These are phyloP conservation scores for Platycheirus rosarum DNA, from an alignment of 2,888 invertebrate genomes.

Conservation along the genomic window DNA sequence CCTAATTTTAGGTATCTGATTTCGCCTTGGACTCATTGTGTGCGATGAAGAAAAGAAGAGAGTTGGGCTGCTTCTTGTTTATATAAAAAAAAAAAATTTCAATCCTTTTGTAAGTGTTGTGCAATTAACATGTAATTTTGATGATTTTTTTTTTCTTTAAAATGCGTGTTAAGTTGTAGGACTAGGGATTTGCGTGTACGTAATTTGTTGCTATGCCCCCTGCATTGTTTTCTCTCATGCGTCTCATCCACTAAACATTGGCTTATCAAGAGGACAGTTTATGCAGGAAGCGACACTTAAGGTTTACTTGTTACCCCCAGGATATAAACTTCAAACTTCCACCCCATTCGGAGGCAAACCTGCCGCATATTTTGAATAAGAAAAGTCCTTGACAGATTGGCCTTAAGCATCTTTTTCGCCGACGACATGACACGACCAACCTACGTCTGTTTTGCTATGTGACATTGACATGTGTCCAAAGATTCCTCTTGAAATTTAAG, in stretches of 20 bases:
- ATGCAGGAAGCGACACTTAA: conserved; percentile 58
- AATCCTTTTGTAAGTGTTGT: conserved; percentile 44
- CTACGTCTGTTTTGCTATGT: conserved; percentile 56
- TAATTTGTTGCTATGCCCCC: conserved; percentile 43
- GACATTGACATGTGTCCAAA: conserved; percentile 65
- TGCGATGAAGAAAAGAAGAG: conserved; percentile 8
- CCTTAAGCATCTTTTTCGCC: conserved; percentile 50
- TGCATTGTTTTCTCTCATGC: neutral
- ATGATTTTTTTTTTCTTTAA: conserved; percentile 33
- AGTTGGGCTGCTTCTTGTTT: conserved; percentile 30
- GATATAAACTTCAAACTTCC: conserved; percentile 23
- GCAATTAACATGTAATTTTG: conserved; percentile 60
- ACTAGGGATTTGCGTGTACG: conserved; percentile 59
- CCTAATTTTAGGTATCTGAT: conserved; percentile 38
- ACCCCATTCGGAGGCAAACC: conserved; percentile 28
- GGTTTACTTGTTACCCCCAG: conserved; percentile 45
- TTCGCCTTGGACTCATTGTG: conserved; percentile 21
- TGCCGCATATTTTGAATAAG: conserved; percentile 6
- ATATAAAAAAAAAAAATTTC: conserved; percentile 38
- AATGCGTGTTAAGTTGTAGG: conserved; percentile 39
- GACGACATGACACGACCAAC: neutral
- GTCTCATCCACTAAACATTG: neutral
- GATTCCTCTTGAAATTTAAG: conserved; percentile 40
- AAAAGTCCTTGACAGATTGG: conserved; percentile 45
- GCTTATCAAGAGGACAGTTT: conserved; percentile 28